Base-by-base conservation (phyloP, 2,113 vertebrate species). In the Poeciliopsis turrubarensis region DNA sequence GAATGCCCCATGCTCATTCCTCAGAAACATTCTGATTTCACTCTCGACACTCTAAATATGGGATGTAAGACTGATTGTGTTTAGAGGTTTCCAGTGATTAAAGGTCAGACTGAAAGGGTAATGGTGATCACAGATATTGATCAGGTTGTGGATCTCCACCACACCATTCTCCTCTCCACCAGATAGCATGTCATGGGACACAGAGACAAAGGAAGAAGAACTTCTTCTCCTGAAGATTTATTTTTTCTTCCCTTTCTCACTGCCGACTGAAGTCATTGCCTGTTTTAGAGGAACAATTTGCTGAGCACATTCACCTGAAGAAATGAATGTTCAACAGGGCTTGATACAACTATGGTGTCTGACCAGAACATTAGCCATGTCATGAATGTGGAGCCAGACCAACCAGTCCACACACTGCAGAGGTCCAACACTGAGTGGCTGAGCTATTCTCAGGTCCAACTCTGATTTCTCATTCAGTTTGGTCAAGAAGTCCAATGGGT, bases 391-490 rank as follows among this genome's bases (percentile, higher is more conserved):
- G 44, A 51, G 17, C 44, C 44, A 1, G 44, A 51, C 19, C 44
- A 51, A 51, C 17, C 15, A 5, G 44, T 51, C 80, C 73, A 65
- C 60, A 68, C 32, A 12, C 61, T 75, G 72, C 74, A 39, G 51
- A 67, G 74, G 73, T 67, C 70, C 44, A 51, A 51, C 39, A 41
- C 44, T 51, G 44, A 51, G 15, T 4, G 10, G 44, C 15, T 47
- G 44, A 47, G 44, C 44, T 14, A 15, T 47, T 3, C 30, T 12
- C 44, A 51, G 81, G 69, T 74, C 3, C 60, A 83, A 78, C 73
- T 68, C 47, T 4, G 44, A 87, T 81, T 74, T 78, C 75, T 73
- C 15, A 72, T 82, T 82, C 64, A 47, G 80, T 68, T 65, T 31
- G 27, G 31, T 32, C 19, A 75, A 47, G 74, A 85, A 3, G n/a